Evolutionary conservation across 2,888 invertebrate genomes (phyloP).

Genomic region (Eupithecia centaureata): DNA sequence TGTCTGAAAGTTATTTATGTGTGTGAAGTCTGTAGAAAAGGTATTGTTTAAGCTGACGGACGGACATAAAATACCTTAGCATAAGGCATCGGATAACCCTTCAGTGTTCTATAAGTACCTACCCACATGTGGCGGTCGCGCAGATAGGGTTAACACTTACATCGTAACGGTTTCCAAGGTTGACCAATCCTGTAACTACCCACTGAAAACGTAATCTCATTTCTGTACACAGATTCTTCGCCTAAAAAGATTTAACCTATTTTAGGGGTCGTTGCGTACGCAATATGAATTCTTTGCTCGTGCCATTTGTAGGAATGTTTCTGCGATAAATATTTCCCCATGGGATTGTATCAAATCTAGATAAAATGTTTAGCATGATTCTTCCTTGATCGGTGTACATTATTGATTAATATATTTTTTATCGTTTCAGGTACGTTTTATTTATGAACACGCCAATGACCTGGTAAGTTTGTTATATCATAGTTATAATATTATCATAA

Average conservation of each 20-base stretch:
- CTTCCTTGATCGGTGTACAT: background rate
- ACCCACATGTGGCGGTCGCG: slow-evolving; percentile 13
- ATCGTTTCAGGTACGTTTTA: slow-evolving; percentile 40
- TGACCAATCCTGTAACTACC: slow-evolving; percentile 24
- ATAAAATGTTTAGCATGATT: slow-evolving; percentile 14
- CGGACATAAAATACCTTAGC: slow-evolving; percentile 2
- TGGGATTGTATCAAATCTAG: slow-evolving; percentile 25
- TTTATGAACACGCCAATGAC: background rate
- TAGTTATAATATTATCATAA: background rate
- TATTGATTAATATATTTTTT: slow-evolving; percentile 15
- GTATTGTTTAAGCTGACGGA: background rate
- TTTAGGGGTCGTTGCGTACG: slow-evolving; percentile 28
- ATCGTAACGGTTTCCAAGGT: slow-evolving; percentile 21
- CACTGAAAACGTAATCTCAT: slow-evolving; percentile 34
- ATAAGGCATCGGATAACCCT: background rate
- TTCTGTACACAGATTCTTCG: slow-evolving; percentile 31
- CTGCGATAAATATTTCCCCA: slow-evolving; percentile 30
- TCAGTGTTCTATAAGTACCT: background rate
- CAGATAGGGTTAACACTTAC: slow-evolving; percentile 28
- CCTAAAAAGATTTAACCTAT: slow-evolving; percentile 32
- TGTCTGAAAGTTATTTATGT: too few species aligned
- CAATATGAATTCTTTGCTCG: slow-evolving; percentile 31
- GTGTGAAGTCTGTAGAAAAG: too few species aligned
- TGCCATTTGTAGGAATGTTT: slow-evolving; percentile 28
- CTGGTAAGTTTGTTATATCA: slow-evolving; percentile 37